Evolutionary conservation across 2,113 vertebrate genomes (phyloP).

Genomic region (Eidolon helvum): DNA sequence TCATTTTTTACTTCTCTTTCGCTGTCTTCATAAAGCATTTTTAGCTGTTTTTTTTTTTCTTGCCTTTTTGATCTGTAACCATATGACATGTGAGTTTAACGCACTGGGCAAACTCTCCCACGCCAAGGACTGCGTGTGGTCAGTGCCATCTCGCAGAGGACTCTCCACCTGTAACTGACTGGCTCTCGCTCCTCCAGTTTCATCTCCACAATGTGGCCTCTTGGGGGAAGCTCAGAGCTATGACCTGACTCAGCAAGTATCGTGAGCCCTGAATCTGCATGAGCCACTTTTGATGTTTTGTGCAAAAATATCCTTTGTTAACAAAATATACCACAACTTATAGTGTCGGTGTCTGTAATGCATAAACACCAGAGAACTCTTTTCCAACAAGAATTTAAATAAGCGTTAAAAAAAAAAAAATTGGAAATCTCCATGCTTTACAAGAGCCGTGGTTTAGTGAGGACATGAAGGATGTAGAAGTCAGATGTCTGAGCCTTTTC

Average conservation of each 20-base stretch:
- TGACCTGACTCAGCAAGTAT: rapidly evolving
- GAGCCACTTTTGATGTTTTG: slow-evolving; percentile 15
- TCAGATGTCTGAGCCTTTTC: not conserved
- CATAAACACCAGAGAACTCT: not conserved
- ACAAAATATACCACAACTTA: slow-evolving; percentile 34
- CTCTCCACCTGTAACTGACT: not conserved
- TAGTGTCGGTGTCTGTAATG: not conserved
- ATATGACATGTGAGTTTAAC: rapidly evolving
- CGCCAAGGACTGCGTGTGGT: not conserved
- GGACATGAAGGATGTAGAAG: not conserved
- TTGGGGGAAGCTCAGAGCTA: not conserved
- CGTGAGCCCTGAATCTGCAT: not conserved
- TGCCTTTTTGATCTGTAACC: not conserved
- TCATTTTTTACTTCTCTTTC: not conserved
- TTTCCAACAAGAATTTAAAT: slow-evolving; percentile 23
- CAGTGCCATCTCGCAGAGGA: not conserved
- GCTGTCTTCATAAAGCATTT: not conserved
- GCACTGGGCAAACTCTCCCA: rapidly evolving
- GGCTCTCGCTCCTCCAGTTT: not conserved
- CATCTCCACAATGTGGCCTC: not conserved
- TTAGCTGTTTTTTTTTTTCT: not conserved
- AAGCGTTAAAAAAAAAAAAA: not conserved
- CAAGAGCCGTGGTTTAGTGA: not conserved
- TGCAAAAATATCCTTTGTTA: slow-evolving; percentile 36
- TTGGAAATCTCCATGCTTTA: not conserved